Evolutionary conservation across 1,140 invertebrate genomes (phyloP).

Genomic region (Drosophila malerkotliana): DNA sequence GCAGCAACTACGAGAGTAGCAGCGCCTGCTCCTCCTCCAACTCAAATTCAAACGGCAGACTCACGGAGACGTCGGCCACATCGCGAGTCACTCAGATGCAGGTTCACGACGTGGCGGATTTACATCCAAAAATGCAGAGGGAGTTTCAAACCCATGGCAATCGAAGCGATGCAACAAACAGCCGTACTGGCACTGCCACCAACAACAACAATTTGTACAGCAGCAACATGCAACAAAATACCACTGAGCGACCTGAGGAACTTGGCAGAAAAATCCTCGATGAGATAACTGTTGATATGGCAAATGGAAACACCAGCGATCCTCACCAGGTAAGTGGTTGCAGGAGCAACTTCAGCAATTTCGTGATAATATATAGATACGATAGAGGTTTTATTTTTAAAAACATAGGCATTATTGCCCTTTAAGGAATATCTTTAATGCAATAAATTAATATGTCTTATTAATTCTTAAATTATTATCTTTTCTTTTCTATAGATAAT

Average conservation of each 20-base stretch:
- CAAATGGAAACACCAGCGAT: conserved; percentile 66
- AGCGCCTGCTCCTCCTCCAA: conserved; percentile 72
- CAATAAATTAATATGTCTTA: too few relatives aligned
- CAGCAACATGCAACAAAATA: conserved; percentile 49
- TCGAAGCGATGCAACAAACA: conserved; percentile 46
- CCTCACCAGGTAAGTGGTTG: conserved; percentile 51
- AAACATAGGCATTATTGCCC: too few relatives aligned
- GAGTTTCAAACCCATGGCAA: conserved; percentile 71
- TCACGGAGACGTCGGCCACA: conserved; percentile 70
- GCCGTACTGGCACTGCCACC: conserved; percentile 65
- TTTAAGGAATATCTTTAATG: too few relatives aligned
- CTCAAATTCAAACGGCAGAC: conserved; percentile 66
- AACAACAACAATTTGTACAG: conserved; percentile 78
- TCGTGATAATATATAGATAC: background rate
- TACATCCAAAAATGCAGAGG: conserved; percentile 62
- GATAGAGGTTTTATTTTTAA: too few relatives aligned
- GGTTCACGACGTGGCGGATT: conserved; percentile 20
- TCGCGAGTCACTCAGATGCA: conserved; percentile 68
- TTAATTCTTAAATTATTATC: too few relatives aligned
- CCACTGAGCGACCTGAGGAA: conserved; percentile 38
- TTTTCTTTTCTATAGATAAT: conserved; percentile 18
- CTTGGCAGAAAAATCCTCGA: conserved; percentile 43
- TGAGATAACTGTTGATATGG: conserved; percentile 65
- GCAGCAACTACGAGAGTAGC: conserved; percentile 73
- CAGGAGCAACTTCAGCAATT: background rate